Evolutionary conservation across 1,140 invertebrate genomes (phyloP).

Genomic region (Caenorhabditis brenneri): DNA sequence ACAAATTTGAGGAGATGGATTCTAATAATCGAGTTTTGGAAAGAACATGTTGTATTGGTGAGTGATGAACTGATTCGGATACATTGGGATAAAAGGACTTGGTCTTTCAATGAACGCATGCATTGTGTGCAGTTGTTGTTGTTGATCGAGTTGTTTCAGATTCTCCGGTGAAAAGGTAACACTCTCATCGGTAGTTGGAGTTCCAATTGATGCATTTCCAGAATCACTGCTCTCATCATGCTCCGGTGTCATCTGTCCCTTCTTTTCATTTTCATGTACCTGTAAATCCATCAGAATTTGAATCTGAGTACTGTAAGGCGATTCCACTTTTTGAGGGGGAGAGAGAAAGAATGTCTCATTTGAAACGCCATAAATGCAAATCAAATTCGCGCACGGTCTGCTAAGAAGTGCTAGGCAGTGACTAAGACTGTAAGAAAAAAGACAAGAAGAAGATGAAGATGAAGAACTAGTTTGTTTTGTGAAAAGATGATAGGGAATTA

Average conservation of each 20-base stretch:
- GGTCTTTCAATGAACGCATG: slow-evolving; percentile 2
- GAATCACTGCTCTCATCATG: slow-evolving; percentile 57
- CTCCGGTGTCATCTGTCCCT: slow-evolving; percentile 20
- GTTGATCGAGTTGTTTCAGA: background rate
- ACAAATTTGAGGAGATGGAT: background rate
- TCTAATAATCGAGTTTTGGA: background rate
- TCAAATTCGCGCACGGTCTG: slow-evolving; percentile 38
- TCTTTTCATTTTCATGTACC: slow-evolving; percentile 50
- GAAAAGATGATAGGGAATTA: background rate
- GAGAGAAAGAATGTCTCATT: background rate
- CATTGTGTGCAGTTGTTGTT: background rate
- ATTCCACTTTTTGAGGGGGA: background rate
- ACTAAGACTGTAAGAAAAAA: background rate
- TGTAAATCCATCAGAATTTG: slow-evolving; percentile 19
- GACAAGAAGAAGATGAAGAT: no score
- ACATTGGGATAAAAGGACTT: slow-evolving; percentile 3
- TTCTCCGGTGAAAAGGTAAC: slow-evolving; percentile 3
- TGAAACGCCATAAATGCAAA: slow-evolving; percentile 40
- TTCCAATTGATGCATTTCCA: slow-evolving; percentile 49
- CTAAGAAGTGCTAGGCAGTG: slow-evolving; percentile 34
- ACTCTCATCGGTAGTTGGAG: slow-evolving; percentile 36
- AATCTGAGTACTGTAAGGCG: slow-evolving; percentile 10
- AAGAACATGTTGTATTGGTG: background rate
- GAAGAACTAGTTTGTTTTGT: slow-evolving; percentile 2
- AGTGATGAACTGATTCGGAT: background rate